These are phyloP conservation scores for Dyspetes luteomarginatus DNA, from an alignment of 2,888 invertebrate species.

Conservation along the genomic window DNA sequence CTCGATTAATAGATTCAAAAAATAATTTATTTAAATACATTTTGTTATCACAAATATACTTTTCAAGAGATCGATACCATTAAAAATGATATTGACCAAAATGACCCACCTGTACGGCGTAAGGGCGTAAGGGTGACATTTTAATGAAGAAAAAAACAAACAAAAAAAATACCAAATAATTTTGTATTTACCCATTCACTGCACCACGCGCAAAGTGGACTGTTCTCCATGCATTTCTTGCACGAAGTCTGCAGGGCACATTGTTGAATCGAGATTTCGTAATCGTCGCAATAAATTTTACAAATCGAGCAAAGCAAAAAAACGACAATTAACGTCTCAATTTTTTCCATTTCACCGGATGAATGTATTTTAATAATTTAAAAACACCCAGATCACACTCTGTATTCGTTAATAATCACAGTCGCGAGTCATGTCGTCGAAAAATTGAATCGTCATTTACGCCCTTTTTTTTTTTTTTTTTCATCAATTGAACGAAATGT, in stretches of 20 bases:
- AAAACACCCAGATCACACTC: not conserved
- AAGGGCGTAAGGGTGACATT: constrained; percentile 34
- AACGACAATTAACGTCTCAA: not conserved
- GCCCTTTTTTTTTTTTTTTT: constrained; percentile 7
- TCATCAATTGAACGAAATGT: not conserved
- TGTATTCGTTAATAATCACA: not conserved
- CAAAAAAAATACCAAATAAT: not conserved
- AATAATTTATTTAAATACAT: no score
- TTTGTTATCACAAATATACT: no score
- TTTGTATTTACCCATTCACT: constrained; percentile 74
- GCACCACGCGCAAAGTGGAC: constrained; percentile 75
- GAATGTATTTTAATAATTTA: not conserved
- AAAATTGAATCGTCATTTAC: not conserved
- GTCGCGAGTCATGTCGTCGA: not conserved
- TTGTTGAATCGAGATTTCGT: constrained; percentile 40
- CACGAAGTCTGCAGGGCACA: constrained; percentile 73
- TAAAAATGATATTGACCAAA: no score
- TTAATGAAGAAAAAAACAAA: constrained; percentile 1
- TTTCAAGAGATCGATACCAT: no score
- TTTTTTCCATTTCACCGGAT: constrained; percentile 25
- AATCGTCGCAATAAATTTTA: constrained; percentile 33
- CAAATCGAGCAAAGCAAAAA: constrained; percentile 13
- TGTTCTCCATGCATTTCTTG: constrained; percentile 73
- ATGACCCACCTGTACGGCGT: no score
- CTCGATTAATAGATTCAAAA: no score